Percentiles rank a stretch among this genome's conserved stretches.
Conservation (phyloP, 2,113 vertebrate genomes). For the Indicator maculatus region DNA sequence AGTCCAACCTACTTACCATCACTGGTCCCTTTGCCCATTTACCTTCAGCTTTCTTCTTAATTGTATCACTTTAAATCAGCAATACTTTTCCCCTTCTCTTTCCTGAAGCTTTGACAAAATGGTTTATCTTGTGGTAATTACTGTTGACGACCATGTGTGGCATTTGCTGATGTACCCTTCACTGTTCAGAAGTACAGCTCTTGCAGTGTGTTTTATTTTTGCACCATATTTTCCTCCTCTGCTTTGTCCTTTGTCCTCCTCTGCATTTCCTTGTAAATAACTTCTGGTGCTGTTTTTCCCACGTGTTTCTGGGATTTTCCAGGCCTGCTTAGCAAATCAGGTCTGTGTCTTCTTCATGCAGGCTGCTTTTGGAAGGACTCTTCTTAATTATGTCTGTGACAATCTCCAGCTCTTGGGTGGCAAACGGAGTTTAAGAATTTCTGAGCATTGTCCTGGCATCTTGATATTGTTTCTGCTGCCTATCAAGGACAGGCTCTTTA, state of each 20-base stretch:
- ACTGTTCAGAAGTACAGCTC: background rate
- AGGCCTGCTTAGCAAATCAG: background rate
- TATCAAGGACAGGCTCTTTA: background rate
- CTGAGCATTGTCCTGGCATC: background rate
- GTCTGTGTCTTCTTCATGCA: background rate
- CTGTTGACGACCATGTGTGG: background rate
- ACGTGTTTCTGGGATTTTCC: background rate
- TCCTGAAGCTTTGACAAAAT: background rate
- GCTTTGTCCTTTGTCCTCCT: conserved; percentile 63
- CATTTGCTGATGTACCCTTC: background rate
- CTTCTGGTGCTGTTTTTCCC: conserved; percentile 39
- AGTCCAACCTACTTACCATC: background rate
- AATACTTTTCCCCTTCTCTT: background rate
- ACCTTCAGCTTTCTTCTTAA: background rate
- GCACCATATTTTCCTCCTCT: conserved; percentile 54
- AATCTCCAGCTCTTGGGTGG: background rate
- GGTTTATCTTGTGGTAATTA: background rate
- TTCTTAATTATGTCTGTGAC: background rate
- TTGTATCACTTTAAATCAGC: background rate
- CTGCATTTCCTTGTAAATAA: conserved; percentile 53
- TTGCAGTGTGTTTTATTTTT: background rate
- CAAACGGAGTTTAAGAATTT: background rate
- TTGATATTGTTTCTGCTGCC: background rate
- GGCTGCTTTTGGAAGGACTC: background rate
- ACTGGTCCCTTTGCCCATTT: background rate